A percentile compares a stretch with the other conserved stretches of the same genome.
Conservation (phyloP, 2,797 vertebrate species). For the Gouania willdenowi region DNA sequence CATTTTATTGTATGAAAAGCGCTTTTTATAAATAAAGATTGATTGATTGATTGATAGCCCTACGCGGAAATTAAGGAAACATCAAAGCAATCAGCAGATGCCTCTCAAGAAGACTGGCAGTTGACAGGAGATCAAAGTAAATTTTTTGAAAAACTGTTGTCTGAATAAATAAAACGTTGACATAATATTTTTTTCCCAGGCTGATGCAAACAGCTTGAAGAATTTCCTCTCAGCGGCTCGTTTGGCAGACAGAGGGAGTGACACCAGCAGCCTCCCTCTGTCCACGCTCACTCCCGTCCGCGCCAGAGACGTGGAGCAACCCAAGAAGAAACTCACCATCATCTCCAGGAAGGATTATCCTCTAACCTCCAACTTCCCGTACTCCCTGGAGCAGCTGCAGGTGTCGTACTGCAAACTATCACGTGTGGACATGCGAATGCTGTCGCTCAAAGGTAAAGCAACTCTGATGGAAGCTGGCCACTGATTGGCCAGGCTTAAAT, state of each 20-base stretch:
- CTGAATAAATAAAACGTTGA: too few relatives aligned
- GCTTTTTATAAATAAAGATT: too few relatives aligned
- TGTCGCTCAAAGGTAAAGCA: constrained; percentile 78
- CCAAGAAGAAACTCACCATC: constrained; percentile 89
- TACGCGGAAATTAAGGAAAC: too few relatives aligned
- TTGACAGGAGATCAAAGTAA: too few relatives aligned
- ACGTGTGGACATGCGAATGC: constrained; percentile 85
- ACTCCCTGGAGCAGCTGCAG: constrained; percentile 90
- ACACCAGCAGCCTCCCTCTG: constrained; percentile 73
- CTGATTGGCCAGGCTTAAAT: too few relatives aligned
- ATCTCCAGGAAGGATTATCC: constrained; percentile 92
- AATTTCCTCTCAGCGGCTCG: constrained; percentile 88
- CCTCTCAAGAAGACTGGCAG: too few relatives aligned
- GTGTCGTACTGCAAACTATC: constrained; percentile 91
- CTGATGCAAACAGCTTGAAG: constrained; percentile 84
- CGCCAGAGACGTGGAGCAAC: constrained; percentile 89
- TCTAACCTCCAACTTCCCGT: constrained; percentile 87
- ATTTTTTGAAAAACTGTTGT: too few relatives aligned
- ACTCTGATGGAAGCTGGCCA: too few relatives aligned
- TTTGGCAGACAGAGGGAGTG: constrained; percentile 83
- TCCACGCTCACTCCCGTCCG: constrained; percentile 83
- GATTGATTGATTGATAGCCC: too few relatives aligned
- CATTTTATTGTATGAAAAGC: too few relatives aligned
- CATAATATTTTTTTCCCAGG: constrained; percentile 74
- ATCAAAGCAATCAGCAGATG: too few relatives aligned